Conservation (phyloP, 2,113 vertebrate species). For the Neomonachus schauinslandi region DNA sequence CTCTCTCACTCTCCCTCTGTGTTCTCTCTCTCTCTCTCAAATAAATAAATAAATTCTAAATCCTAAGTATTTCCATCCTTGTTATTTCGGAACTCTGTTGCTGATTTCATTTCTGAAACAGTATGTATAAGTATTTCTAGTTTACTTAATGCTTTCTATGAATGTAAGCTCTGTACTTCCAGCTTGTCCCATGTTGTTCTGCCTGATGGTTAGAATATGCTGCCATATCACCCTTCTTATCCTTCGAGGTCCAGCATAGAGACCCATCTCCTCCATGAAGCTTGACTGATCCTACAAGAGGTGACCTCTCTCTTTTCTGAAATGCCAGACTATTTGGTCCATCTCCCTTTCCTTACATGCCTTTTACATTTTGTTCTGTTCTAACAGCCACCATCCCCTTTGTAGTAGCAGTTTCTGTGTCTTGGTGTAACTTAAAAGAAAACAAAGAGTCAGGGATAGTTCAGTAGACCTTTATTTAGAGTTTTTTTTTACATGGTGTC, state of each 20-base stretch:
- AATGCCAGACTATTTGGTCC: not conserved
- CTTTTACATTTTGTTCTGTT: not conserved
- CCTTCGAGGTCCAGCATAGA: not conserved
- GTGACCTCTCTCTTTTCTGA: constrained; percentile 14
- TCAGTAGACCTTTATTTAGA: not conserved
- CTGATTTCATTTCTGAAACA: constrained; percentile 8
- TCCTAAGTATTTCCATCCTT: not conserved
- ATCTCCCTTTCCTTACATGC: not conserved
- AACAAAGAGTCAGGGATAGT: not conserved
- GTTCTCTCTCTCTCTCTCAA: not conserved
- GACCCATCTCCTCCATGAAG: not conserved
- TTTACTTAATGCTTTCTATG: not conserved
- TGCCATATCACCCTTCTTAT: not conserved
- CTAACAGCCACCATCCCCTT: not conserved
- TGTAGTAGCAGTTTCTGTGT: not conserved
- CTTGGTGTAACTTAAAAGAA: not conserved
- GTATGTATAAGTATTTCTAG: not conserved
- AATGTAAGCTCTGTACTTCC: not conserved
- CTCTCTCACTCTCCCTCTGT: not conserved
- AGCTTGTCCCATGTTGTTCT: not conserved
- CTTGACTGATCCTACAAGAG: not conserved
- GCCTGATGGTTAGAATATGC: not conserved
- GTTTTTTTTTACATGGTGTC: not conserved
- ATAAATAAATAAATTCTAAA: not conserved
- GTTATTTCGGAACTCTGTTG: not conserved